These are phyloP conservation scores for Zonotrichia albicollis DNA, from an alignment of 2,797 vertebrate genomes.

Conservation along the genomic window DNA sequence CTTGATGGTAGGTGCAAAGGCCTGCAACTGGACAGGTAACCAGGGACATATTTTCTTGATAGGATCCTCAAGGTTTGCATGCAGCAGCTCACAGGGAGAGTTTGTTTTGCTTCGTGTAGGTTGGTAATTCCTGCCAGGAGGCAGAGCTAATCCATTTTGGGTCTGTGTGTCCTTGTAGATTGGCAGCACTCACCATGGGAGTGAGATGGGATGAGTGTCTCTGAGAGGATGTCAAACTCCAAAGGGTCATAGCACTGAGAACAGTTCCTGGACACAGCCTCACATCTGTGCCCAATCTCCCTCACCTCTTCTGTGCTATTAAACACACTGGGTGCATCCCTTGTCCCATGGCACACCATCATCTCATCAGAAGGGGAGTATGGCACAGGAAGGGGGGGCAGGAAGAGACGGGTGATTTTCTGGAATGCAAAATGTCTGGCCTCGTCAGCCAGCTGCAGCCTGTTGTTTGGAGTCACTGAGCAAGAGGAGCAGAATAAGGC, in stretches of 20 bases:
- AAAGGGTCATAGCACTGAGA: neutral
- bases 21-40: neutral
- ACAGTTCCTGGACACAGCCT: neutral
- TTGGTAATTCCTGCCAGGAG: neutral
- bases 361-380: neutral
- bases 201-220: neutral
- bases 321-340: neutral
- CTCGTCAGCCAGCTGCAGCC: neutral
- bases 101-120: neutral
- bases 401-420: neutral
- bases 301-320: neutral
- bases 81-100: neutral
- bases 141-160: neutral
- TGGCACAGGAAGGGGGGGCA: neutral
- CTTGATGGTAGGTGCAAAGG: neutral
- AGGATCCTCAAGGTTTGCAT: neutral
- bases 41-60: neutral
- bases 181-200: neutral
- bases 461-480: neutral
- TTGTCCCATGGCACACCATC: neutral
- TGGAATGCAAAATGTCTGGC: neutral
- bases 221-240: neutral
- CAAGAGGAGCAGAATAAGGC: neutral
- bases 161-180: neutral
- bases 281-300: fast-evolving